These are phyloP conservation scores for Ochropleura leucogaster DNA, from an alignment of 2,888 invertebrate genomes.

Conservation along the genomic window DNA sequence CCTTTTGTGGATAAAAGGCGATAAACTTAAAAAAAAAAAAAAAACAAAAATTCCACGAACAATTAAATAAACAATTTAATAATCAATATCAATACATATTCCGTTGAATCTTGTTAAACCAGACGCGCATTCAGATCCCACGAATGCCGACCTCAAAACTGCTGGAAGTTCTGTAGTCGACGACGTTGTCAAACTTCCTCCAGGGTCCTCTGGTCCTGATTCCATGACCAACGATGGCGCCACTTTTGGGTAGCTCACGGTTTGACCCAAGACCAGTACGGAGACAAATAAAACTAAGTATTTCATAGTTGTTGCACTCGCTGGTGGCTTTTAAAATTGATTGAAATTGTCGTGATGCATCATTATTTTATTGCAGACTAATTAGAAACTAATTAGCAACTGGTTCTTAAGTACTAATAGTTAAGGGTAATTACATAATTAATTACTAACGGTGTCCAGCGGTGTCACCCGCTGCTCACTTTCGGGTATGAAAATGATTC, in stretches of 20 bases:
- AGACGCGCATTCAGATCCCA: conserved; percentile 28
- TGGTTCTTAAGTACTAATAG: conserved; percentile 5
- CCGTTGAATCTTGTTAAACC: conserved; percentile 39
- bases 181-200: background rate
- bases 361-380: background rate
- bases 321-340: background rate
- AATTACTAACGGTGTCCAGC: too few relatives aligned
- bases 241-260: background rate
- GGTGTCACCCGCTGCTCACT: too few relatives aligned
- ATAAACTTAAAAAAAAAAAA: background rate
- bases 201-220: background rate
- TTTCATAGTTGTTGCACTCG: conserved; percentile 10
- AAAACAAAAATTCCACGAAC: background rate
- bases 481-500: too few relatives aligned
- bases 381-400: conserved; percentile 9
- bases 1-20: background rate
- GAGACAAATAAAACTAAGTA: conserved; percentile 13
- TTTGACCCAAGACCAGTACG: conserved; percentile 2
- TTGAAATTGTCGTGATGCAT: background rate
- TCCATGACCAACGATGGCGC: background rate
- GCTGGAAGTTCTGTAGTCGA: background rate
- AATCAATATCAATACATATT: conserved; percentile 43
- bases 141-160: conserved; percentile 20
- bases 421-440: background rate
- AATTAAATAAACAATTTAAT: conserved; percentile 13